Evolutionary conservation across 2,888 invertebrate species (phyloP).

Genomic region (Drosophila neoperkinsi): DNA sequence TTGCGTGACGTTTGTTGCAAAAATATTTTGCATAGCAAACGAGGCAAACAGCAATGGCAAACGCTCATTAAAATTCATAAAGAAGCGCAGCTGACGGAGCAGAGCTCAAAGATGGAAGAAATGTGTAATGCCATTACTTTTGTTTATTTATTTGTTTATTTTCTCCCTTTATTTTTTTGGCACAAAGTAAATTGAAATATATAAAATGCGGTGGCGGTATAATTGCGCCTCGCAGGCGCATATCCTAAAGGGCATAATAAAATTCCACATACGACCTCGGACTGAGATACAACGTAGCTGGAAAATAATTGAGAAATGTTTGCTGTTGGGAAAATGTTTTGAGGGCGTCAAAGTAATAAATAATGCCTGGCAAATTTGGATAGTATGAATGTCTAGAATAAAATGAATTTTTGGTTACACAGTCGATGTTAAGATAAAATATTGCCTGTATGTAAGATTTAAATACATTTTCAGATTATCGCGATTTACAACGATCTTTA

Average conservation of each 20-base stretch:
- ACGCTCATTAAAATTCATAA: slow-evolving; percentile 78
- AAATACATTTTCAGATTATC: background rate
- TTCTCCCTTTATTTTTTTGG: slow-evolving; percentile 6
- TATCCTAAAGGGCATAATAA: slow-evolving; percentile 68
- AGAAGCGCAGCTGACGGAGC: slow-evolving; percentile 35
- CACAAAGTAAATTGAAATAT: slow-evolving; percentile 70
- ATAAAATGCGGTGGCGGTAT: slow-evolving; percentile 68
- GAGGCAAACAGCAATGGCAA: slow-evolving; percentile 42
- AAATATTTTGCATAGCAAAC: slow-evolving; percentile 68
- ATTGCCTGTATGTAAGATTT: background rate
- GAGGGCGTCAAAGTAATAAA: slow-evolving; percentile 39
- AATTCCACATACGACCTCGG: slow-evolving; percentile 58
- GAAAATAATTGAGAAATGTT: slow-evolving; percentile 69
- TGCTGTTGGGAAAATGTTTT: slow-evolving; percentile 17
- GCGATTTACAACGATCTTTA: background rate
- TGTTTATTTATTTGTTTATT: slow-evolving; percentile 52
- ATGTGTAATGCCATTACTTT: slow-evolving; percentile 55
- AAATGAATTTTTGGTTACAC: background rate
- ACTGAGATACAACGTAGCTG: slow-evolving; percentile 41
- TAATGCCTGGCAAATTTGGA: slow-evolving; percentile 49
- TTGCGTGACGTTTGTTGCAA: slow-evolving; percentile 62
- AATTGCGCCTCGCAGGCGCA: slow-evolving; percentile 60
- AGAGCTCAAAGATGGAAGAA: slow-evolving; percentile 29
- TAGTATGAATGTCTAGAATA: slow-evolving; percentile 35
- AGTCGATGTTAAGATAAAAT: background rate